Base-by-base conservation (phyloP, 2,797 vertebrate species). In the Xenops minutus region DNA sequence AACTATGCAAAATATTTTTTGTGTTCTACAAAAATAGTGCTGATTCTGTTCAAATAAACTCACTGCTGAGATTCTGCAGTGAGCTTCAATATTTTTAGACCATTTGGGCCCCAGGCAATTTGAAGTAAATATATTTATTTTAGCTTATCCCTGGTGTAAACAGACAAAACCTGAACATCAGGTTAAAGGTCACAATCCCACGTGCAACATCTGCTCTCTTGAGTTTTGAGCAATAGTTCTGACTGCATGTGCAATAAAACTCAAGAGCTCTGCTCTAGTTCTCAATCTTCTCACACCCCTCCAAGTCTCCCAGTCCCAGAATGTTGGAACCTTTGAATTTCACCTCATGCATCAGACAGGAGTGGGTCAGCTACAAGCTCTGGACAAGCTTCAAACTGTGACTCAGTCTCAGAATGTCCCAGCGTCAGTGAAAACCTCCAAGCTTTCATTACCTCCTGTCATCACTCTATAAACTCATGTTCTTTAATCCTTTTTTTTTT, bases 161-260 rank as follows among this genome's bases (percentile, higher is more conserved):
- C 80, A 88, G 55, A 92, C 82, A 86, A 96, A 97, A 96, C 89
- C 83, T 96, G 95, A 95, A 68, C 91, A 95, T 90, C 80, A 87
- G 91, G 85, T 84, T 93, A 94, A 95, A 95, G 91, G 89, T 95
- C 88, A 82, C 26, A 95, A 82, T 90, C 85, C 76, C 91, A 88
- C 20, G 76, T 49, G 94, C 66, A 90, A 56, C 54, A 73, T 63
- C 74, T 87, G 71, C 56, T 88, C 34, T 74, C 61, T 82, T 89
- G 64, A 87, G 93, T 93, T 92, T 92, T 92, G 67, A 92, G 59
- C 56, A 93, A 87, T 34, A 86, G 7, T 85, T 87, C 87, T 71
- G 51, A 66, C 39, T 62, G 21, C 8, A 30, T 59, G 10, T 30
- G 39, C 30, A 79, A 76, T 73, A 90, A 93, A 79, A 39, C 63